Conservation (phyloP, 2,113 vertebrate genomes). For the Ceyx cyanopectus region DNA sequence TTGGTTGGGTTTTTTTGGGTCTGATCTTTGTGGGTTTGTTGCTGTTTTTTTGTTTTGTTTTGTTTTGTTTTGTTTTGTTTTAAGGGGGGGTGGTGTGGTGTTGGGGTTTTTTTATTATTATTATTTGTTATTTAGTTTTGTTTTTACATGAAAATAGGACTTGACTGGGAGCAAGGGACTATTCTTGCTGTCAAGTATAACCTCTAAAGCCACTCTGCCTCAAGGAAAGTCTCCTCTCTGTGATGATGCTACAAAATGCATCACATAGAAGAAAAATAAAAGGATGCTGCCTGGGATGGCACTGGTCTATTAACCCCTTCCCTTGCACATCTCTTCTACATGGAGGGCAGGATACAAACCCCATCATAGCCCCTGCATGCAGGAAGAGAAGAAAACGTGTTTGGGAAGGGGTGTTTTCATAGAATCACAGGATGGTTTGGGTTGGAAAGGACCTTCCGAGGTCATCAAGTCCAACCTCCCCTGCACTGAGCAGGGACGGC, state of each 20-base stretch:
- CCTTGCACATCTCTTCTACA: not conserved
- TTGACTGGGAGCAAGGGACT: not conserved
- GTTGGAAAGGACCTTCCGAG: not conserved
- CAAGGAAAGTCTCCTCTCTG: not conserved
- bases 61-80: too few relatives aligned
- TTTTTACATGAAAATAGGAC: not conserved
- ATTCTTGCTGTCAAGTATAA: not conserved
- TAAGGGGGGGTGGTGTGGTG: too few relatives aligned
- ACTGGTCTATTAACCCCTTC: not conserved
- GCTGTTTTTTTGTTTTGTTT: too few relatives aligned
- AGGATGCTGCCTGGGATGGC: not conserved
- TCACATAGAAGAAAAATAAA: not conserved
- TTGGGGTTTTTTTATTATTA: too few relatives aligned
- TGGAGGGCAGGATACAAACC: not conserved
- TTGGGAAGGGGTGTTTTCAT: not conserved
- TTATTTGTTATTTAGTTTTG: too few relatives aligned
- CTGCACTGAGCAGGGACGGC: not conserved
- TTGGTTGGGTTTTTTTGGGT: too few relatives aligned
- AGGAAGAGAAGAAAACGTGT: not conserved
- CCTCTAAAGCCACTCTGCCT: not conserved
- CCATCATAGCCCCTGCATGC: accelerated
- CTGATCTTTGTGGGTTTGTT: not conserved
- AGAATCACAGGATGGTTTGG: not conserved
- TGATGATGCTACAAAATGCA: not conserved
- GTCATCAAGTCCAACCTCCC: not conserved